Evolutionary conservation across 2,888 invertebrate species (phyloP).

Genomic region (Diaphora mendica): DNA sequence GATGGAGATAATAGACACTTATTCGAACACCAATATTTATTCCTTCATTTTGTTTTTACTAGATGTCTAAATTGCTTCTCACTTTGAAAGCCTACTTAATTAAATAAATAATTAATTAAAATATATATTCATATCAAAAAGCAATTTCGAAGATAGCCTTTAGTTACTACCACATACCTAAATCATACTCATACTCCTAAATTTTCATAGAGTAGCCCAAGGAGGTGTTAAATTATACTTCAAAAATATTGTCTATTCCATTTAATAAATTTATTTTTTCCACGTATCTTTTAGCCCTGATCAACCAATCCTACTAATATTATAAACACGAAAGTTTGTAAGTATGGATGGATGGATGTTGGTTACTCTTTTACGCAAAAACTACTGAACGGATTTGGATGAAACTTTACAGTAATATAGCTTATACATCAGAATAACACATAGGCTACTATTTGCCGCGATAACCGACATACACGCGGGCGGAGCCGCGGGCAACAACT

Average conservation of each 20-base stretch:
- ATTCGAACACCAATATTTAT: background rate
- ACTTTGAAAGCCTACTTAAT: background rate
- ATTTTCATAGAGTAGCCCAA: background rate
- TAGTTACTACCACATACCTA: background rate
- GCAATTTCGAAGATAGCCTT: background rate
- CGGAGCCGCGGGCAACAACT: too few relatives aligned
- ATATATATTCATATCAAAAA: background rate
- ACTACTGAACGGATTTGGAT: too few relatives aligned
- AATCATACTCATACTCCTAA: background rate
- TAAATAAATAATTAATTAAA: too few relatives aligned
- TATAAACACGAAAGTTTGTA: too few relatives aligned
- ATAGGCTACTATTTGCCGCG: too few relatives aligned
- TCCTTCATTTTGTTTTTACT: background rate
- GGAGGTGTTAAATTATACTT: background rate
- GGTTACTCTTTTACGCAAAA: too few relatives aligned
- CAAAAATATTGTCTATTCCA: background rate
- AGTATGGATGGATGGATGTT: too few relatives aligned
- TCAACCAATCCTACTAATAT: too few relatives aligned
- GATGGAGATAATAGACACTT: background rate
- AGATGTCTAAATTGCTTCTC: background rate
- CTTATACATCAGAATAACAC: too few relatives aligned
- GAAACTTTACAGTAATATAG: too few relatives aligned
- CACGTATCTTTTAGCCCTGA: background rate
- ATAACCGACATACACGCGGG: too few relatives aligned
- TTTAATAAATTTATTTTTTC: background rate